A percentile compares a stretch with the other conserved stretches of the same genome.
Conservation (phyloP, 2,888 invertebrate genomes). For the Orthosia gothica region DNA sequence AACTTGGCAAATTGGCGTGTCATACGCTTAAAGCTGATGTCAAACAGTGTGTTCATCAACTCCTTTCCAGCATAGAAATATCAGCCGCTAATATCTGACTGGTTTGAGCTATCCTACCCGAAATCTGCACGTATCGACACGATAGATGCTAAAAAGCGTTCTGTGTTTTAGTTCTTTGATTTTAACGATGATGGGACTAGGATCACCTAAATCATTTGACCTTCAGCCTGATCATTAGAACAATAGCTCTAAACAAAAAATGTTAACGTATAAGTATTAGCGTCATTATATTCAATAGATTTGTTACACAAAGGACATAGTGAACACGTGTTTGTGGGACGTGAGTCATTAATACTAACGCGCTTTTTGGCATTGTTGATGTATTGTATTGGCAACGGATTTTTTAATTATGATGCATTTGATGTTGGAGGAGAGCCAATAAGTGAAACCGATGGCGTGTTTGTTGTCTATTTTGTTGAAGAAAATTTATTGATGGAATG, state of each 20-base stretch:
- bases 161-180: not conserved
- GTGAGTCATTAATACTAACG: slow-evolving; percentile 88
- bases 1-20: too few relatives aligned
- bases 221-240: slow-evolving; percentile 69
- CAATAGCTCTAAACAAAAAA: slow-evolving; percentile 66
- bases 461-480: slow-evolving; percentile 47
- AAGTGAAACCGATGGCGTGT: slow-evolving; percentile 72
- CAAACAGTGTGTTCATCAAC: too few relatives aligned
- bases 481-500: not conserved
- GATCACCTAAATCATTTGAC: slow-evolving; percentile 47
- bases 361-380: slow-evolving; percentile 88
- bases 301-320: slow-evolving; percentile 82
- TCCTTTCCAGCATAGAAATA: too few relatives aligned
- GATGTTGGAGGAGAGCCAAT: slow-evolving; percentile 84
- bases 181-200: not conserved
- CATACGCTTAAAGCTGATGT: too few relatives aligned
- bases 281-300: slow-evolving; percentile 75
- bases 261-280: slow-evolving; percentile 55
- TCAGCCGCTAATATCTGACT: too few relatives aligned
- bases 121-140: too few relatives aligned
- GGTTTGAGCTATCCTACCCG: too few relatives aligned
- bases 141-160: too few relatives aligned
- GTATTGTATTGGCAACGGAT: slow-evolving; percentile 85
- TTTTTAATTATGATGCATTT: slow-evolving; percentile 81
- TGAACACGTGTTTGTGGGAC: slow-evolving; percentile 89